Conservation (phyloP, 2,113 vertebrate species). For the Gambusia holbrooki region DNA sequence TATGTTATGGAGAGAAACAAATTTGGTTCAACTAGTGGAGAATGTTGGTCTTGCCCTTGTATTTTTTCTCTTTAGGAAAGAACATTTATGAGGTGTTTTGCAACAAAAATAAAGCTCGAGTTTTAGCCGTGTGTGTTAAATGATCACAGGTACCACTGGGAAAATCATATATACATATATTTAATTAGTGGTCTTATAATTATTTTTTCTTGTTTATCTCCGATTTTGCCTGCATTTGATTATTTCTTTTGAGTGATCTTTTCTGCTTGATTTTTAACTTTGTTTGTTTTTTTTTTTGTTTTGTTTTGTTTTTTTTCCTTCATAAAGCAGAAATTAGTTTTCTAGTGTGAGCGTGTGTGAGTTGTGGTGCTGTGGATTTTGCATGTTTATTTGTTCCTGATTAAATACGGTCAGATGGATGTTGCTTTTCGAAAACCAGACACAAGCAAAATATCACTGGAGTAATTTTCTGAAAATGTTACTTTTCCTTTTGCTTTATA, state of each 20-base stretch:
- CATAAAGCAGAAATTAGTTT: conserved; percentile 77
- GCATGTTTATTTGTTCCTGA: conserved; percentile 71
- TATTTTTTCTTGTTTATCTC: conserved; percentile 62
- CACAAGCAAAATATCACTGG: conserved; percentile 48
- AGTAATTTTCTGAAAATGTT: conserved; percentile 34
- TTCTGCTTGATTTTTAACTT: conserved; percentile 69
- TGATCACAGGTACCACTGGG: conserved; percentile 65
- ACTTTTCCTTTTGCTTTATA: conserved; percentile 46
- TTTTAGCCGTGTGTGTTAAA: conserved; percentile 76
- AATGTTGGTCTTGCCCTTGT: conserved; percentile 67
- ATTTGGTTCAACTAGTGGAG: conserved; percentile 67
- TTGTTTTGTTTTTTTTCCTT: conserved; percentile 54
- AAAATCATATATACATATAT: conserved; percentile 74
- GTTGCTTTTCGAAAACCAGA: conserved; percentile 58
- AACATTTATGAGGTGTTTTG: conserved; percentile 68
- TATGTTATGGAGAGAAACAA: conserved; percentile 64
- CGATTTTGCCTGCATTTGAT: conserved; percentile 71
- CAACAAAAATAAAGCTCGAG: conserved; percentile 63
- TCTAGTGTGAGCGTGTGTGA: conserved; percentile 66
- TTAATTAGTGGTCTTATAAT: conserved; percentile 65
- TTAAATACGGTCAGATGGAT: conserved; percentile 62
- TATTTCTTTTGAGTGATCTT: conserved; percentile 66
- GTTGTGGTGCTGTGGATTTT: conserved; percentile 79
- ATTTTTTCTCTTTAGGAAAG: conserved; percentile 61
- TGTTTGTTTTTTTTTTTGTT: conserved; percentile 44